phyloP scores from a whole-genome alignment of 2,888 invertebrate genomes.

The Odontothrips loti region DNA sequence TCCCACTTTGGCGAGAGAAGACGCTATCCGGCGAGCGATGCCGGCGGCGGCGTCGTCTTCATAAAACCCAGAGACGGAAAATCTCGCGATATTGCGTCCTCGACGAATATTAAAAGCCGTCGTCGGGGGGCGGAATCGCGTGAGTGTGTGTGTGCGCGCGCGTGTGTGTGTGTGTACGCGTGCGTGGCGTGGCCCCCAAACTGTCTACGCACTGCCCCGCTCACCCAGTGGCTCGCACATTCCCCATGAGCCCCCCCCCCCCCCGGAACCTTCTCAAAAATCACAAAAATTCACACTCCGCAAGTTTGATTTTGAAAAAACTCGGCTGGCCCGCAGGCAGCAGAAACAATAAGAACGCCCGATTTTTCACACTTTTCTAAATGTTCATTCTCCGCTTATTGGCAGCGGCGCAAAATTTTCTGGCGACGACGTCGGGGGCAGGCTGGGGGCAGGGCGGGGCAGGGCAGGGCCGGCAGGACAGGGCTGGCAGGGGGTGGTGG shows the following conservation, averaged over 20 bases:
- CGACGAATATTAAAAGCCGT: constrained; percentile 3
- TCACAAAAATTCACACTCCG: no score
- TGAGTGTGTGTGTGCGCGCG: no score
- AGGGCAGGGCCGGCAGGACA: not conserved
- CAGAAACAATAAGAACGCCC: no score
- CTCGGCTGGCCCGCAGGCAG: no score
- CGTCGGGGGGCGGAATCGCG: not conserved
- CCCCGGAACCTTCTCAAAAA: no score
- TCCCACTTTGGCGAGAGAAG: not conserved
- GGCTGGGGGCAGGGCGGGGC: no score
- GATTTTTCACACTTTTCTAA: no score
- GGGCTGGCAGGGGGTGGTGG: not conserved
- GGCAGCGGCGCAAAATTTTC: constrained; percentile 18
- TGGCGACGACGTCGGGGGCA: not conserved
- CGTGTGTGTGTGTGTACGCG: no score
- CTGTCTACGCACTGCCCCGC: no score
- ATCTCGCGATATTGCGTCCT: not conserved
- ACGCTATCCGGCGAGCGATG: not conserved
- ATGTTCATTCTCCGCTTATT: not conserved
- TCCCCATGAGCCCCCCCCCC: not conserved
- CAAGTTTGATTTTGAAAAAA: no score
- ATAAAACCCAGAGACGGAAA: not conserved
- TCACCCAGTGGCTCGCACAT: not conserved
- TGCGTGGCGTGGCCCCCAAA: no score
- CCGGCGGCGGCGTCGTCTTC: not conserved